A percentile compares a stretch with the other conserved stretches of the same genome.
Evolutionary conservation across 1,140 invertebrate genomes (phyloP).

Genomic region (Aphelenchoides besseyi): DNA sequence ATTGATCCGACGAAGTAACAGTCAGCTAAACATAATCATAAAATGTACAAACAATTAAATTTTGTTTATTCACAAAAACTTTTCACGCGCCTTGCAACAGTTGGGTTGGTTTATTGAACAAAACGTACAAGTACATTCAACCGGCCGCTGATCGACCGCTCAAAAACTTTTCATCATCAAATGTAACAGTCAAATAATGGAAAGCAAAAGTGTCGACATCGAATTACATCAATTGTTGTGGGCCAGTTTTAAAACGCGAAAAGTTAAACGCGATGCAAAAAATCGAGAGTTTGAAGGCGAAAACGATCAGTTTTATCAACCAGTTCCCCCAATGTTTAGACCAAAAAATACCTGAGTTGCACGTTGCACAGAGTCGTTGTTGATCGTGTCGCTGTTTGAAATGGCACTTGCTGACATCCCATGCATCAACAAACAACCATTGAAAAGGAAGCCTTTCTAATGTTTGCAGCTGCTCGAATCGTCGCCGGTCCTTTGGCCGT

Average conservation of each 20-base stretch:
- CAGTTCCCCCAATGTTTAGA: background rate
- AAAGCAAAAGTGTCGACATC: background rate
- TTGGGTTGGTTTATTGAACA: background rate
- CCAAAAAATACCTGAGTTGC: background rate
- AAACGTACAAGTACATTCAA: background rate
- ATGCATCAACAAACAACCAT: background rate
- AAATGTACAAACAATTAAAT: background rate
- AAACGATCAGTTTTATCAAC: background rate
- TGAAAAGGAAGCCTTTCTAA: no score
- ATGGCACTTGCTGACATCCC: background rate
- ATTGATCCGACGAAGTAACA: background rate
- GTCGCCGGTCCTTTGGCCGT: no score
- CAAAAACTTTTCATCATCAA: background rate
- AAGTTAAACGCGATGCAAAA: background rate
- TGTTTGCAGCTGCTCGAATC: no score
- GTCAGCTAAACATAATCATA: background rate
- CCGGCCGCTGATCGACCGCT: no score
- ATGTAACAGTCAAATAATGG: background rate
- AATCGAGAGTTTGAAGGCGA: no score
- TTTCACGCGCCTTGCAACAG: no score
- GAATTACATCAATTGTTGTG: no score
- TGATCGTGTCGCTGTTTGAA: constrained; percentile 3
- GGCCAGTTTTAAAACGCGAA: background rate
- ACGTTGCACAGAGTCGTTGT: background rate
- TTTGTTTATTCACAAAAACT: background rate